Base-by-base conservation (phyloP, 2,888 invertebrate genomes). In the Drosophila tanythrix region DNA sequence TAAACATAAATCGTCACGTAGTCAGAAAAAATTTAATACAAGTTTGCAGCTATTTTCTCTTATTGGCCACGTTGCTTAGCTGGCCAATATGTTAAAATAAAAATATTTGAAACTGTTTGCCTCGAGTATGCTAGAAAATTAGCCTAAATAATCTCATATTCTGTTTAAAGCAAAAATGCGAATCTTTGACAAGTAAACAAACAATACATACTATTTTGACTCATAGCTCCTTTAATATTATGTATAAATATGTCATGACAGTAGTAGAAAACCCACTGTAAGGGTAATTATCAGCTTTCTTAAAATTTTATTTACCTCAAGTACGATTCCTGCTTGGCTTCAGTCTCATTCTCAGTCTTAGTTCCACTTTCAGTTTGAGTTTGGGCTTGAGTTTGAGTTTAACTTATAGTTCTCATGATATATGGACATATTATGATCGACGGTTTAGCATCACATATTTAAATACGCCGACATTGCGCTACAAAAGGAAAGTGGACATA, bases 401-500 rank as follows among this genome's bases (percentile, higher is more conserved):
- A 1, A 38, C 36, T 31, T 35, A 18, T 36, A 56, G 69, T 65
- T 59, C 56, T 53, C 63, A 64, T 80, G 77, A 78, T 81, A 72
- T 65, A 78, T 78, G 64, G 21, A 15, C 33, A 62, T 64, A 77
- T 76, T 76, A 80, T 78, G 67, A 63, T n/a, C 66, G 63, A 55
- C 60, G 64, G 64, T 33, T 71, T 68, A 71, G 61, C 78, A 58
- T 68, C 67, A 38, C 43, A 63, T 66, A 62, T 50, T 60, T 67
- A 71, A 71, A 76, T 64, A 71, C 67, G 71, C 61, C 59, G 55
- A 76, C 61, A 80, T 80, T 76, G 61, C 63, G 60, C 43, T 27
- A 56, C 63, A 77, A 65, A 70, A 63, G 50, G 63, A 75, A 50
- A 66, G 69, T 72, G 63, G 40, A 53, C 29, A 52, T 40, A 29